Conservation (phyloP, 2,888 invertebrate genomes). For the Acheta domesticus region DNA sequence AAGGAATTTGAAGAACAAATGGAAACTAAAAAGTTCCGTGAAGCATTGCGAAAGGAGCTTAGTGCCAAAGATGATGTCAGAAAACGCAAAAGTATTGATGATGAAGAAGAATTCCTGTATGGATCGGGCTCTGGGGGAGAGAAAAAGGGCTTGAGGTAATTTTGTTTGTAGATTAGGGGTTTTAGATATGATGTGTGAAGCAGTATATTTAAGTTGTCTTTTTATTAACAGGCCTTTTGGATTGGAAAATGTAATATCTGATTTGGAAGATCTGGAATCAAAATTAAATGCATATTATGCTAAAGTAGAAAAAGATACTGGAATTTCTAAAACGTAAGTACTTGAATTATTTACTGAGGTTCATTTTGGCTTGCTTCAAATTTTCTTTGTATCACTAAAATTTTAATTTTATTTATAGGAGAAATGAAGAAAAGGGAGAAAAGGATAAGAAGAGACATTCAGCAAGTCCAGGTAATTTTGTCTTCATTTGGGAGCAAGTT, state of each 20-base stretch:
- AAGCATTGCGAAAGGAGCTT: conserved; percentile 59
- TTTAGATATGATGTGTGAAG: background rate
- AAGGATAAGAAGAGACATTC: conserved; percentile 37
- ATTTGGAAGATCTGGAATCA: conserved; percentile 71
- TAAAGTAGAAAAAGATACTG: conserved; percentile 64
- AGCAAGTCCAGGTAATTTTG: conserved; percentile 32
- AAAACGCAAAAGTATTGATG: conserved; percentile 43
- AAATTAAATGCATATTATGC: conserved; percentile 76
- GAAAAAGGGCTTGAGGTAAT: conserved; percentile 43
- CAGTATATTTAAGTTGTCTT: background rate
- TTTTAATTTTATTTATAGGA: conserved; percentile 24
- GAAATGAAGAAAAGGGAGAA: conserved; percentile 35
- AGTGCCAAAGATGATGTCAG: conserved; percentile 34
- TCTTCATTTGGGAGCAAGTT: too few relatives aligned
- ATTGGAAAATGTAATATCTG: conserved; percentile 63
- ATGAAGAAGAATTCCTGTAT: conserved; percentile 51
- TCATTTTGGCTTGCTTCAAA: background rate
- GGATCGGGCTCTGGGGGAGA: conserved; percentile 48
- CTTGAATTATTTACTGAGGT: background rate
- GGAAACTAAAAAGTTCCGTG: conserved; percentile 61
- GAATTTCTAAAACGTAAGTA: conserved; percentile 54
- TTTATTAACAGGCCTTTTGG: conserved; percentile 35
- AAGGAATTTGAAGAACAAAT: conserved; percentile 62
- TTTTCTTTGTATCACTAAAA: background rate
- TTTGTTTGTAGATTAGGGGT: background rate